phyloP scores from a whole-genome alignment of 2,113 vertebrate genomes.

The Gymnorhina tibicen region DNA sequence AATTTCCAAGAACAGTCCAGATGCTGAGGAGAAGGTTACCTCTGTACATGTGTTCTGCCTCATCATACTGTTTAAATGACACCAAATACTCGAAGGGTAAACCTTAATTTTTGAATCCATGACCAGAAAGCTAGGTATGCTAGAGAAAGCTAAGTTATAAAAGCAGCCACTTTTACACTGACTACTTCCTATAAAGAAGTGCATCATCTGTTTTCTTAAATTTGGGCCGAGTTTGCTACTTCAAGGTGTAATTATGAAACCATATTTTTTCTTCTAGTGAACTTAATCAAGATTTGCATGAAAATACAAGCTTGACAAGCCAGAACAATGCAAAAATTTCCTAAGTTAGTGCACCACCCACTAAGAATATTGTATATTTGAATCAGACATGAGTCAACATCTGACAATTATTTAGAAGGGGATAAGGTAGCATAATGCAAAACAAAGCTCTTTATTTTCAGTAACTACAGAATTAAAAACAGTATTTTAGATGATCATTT shows the following conservation, averaged over 20 bases:
- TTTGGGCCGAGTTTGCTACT: not conserved
- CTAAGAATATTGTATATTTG: slow-evolving; percentile 21
- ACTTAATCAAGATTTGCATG: slow-evolving; percentile 7
- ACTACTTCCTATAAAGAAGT: not conserved
- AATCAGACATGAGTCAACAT: slow-evolving; percentile 44
- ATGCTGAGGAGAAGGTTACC: not conserved
- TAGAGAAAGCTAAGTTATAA: not conserved
- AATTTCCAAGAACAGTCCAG: not conserved
- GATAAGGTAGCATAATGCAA: not conserved
- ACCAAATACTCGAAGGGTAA: not conserved
- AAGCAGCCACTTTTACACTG: not conserved
- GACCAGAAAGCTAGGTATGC: not conserved
- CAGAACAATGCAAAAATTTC: slow-evolving; percentile 24
- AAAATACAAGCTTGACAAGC: slow-evolving; percentile 33
- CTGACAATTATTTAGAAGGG: not conserved
- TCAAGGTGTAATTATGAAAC: not conserved
- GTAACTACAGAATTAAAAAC: not conserved
- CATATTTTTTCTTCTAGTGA: not conserved
- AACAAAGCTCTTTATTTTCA: not conserved
- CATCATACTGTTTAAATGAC: not conserved
- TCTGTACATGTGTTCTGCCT: not conserved
- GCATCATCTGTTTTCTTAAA: not conserved
- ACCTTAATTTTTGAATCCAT: not conserved
- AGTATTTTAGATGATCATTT: not conserved
- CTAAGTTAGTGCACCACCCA: slow-evolving; percentile 15